These are phyloP conservation scores for Euwallacea similis DNA, from an alignment of 1,140 invertebrate genomes.

Conservation along the genomic window DNA sequence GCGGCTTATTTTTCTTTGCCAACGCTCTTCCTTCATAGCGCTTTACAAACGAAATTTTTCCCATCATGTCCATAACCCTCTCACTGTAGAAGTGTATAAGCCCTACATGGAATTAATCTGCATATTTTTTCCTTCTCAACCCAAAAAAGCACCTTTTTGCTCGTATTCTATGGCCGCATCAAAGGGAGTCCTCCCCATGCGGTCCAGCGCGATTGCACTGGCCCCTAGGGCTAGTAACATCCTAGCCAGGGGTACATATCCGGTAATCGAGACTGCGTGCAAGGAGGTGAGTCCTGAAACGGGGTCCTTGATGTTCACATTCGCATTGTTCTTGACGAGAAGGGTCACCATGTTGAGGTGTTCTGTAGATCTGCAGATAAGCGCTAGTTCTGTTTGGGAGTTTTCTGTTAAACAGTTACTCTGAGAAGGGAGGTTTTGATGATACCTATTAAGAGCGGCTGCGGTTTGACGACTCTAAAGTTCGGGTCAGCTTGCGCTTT, in stretches of 20 bases:
- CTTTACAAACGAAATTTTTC: neutral
- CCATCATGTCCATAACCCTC: neutral
- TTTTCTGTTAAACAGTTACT: neutral
- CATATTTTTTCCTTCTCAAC: neutral
- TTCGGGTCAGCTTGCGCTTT: slow-evolving; percentile 16
- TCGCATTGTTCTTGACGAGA: slow-evolving; percentile 1
- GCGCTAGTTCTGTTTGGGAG: slow-evolving; percentile 12
- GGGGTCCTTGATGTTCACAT: slow-evolving; percentile 15
- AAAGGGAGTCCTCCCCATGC: slow-evolving; percentile 5
- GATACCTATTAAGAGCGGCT: slow-evolving; percentile 10
- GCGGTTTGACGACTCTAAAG: neutral
- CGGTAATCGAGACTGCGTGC: slow-evolving; percentile 27
- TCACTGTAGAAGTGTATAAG: neutral
- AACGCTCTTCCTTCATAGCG: neutral
- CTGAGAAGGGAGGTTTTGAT: too few species aligned
- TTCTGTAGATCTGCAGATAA: slow-evolving; percentile 11
- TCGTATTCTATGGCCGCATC: slow-evolving; percentile 16
- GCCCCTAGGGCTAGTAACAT: slow-evolving; percentile 11
- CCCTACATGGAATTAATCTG: neutral
- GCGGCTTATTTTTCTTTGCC: neutral
- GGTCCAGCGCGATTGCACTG: neutral
- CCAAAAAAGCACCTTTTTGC: slow-evolving; percentile 14
- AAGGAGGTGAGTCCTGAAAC: slow-evolving; percentile 18
- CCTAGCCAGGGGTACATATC: slow-evolving; percentile 20
- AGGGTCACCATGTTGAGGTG: slow-evolving; percentile 8